phyloP scores from a whole-genome alignment of 2,113 vertebrate species.

The Boleophthalmus pectinirostris region DNA sequence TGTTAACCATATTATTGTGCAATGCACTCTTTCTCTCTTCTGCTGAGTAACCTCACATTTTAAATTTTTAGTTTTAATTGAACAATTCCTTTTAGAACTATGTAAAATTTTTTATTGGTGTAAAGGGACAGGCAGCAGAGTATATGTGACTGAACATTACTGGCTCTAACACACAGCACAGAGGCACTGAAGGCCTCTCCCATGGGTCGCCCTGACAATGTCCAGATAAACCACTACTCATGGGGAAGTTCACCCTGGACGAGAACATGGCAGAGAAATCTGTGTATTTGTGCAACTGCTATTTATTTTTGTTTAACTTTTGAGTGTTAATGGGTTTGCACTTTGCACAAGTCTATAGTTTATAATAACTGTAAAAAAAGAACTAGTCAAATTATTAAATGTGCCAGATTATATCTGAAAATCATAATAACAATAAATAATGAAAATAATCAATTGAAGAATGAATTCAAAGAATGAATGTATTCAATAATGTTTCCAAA shows the following conservation, averaged over 20 bases:
- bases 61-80: not conserved
- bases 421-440: too few species aligned
- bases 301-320: constrained; percentile 63
- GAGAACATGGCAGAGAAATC: constrained; percentile 26
- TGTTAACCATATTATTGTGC: not conserved
- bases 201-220: constrained; percentile 76
- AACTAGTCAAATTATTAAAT: too few species aligned
- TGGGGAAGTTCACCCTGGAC: constrained; percentile 55
- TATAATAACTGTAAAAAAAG: not conserved
- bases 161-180: constrained; percentile 38
- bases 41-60: not conserved
- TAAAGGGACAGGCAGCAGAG: constrained; percentile 57
- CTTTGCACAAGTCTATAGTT: not conserved
- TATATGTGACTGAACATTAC: constrained; percentile 76
- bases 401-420: too few species aligned
- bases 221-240: constrained; percentile 75
- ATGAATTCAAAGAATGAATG: too few species aligned
- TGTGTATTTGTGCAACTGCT: constrained; percentile 25
- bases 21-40: not conserved
- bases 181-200: constrained; percentile 50
- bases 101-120: not conserved
- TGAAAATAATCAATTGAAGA: too few species aligned
- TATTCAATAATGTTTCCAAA: too few species aligned
- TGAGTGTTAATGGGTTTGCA: constrained; percentile 58
- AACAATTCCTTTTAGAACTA: not conserved